phyloP scores from a whole-genome alignment of 2,888 invertebrate genomes.

The Aphelenchoides bicaudatus region DNA sequence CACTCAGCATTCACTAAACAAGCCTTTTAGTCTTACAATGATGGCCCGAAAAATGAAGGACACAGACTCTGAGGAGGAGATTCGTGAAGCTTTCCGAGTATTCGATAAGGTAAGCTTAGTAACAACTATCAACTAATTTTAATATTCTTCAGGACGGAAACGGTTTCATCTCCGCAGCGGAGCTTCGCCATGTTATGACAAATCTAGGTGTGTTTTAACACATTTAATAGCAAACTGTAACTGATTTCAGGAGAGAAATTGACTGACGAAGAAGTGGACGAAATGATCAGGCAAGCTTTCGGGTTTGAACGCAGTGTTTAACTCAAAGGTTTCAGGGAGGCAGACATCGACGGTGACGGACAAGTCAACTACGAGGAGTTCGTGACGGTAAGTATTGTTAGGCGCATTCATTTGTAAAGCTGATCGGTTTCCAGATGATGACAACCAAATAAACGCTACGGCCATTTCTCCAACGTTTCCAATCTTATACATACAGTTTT shows the following conservation, averaged over 20 bases:
- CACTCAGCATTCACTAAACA: no score
- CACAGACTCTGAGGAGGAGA: conserved; percentile 96
- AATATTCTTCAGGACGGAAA: conserved; percentile 99
- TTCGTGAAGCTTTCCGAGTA: conserved; percentile 93
- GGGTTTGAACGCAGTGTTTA: conserved; percentile 62
- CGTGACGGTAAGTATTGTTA: no score
- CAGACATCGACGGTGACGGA: conserved; percentile 88
- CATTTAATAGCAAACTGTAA: no score
- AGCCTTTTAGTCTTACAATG: conserved; percentile 98
- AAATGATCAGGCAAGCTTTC: conserved; percentile 95
- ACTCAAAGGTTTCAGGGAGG: conserved; percentile 25
- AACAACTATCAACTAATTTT: no score
- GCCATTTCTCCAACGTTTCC: conserved; percentile 2
- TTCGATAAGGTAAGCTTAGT: background rate
- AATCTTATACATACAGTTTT: conserved; percentile 8
- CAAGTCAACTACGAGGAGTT: conserved; percentile 81
- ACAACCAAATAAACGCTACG: conserved; percentile 51
- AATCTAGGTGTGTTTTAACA: no score
- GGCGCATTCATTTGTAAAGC: no score
- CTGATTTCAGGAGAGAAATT: no score
- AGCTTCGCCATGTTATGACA: conserved; percentile 98
- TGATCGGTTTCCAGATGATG: no score
- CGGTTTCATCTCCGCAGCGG: conserved; percentile 96
- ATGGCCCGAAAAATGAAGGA: conserved; percentile 99
- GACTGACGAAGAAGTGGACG: conserved; percentile 97